Conservation (phyloP, 2,797 vertebrate genomes). For the Emydoidea blandingii region DNA sequence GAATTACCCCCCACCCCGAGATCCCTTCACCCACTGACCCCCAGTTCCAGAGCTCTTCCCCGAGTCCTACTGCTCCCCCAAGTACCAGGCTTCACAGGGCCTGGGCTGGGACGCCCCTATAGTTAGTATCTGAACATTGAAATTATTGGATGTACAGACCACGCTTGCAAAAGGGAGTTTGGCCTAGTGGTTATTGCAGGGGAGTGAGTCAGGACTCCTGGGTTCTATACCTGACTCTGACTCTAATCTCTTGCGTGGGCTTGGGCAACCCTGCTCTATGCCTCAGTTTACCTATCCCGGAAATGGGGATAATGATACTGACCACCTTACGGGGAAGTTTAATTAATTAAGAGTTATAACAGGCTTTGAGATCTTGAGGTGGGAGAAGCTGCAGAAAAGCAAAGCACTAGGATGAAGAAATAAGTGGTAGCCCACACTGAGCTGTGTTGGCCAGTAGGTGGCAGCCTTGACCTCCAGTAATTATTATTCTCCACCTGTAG, state of each 20-base stretch:
- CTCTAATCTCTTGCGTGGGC: not conserved
- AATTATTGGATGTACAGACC: not conserved
- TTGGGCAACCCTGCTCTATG: not conserved
- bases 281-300: not conserved
- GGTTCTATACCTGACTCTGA: not conserved
- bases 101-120: not conserved
- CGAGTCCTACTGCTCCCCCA: not conserved
- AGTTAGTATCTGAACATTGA: not conserved
- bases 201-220: not conserved
- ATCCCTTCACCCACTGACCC: not conserved
- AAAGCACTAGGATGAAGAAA: not conserved
- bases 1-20: fast-evolving
- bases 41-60: too few relatives aligned
- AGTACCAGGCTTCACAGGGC: not conserved
- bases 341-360: not conserved
- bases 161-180: not conserved
- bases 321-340: not conserved
- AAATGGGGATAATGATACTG: not conserved
- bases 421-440: not conserved
- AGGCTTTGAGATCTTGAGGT: not conserved
- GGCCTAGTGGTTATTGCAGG: not conserved
- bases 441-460: not conserved
- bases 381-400: not conserved
- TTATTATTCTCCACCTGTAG: not conserved
- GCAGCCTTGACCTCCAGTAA: not conserved